A percentile compares a stretch with the other conserved stretches of the same genome.
These are phyloP conservation scores for Arothron firmamentum DNA, from an alignment of 2,113 vertebrate genomes.

Conservation along the genomic window DNA sequence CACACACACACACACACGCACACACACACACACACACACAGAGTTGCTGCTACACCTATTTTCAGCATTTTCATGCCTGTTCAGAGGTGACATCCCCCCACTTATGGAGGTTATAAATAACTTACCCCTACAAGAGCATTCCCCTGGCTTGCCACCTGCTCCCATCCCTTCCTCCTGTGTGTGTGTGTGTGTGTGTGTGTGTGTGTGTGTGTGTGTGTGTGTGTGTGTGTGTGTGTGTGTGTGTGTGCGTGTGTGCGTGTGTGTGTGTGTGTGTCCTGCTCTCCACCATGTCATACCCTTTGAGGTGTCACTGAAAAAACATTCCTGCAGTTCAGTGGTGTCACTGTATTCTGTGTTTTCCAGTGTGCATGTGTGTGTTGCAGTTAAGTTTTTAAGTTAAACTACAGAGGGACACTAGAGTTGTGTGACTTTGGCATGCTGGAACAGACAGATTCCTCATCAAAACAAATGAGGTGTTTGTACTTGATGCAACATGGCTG, in stretches of 20 bases:
- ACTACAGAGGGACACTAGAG: no score
- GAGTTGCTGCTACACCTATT: conserved; percentile 42
- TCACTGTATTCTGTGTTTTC: conserved; percentile 24
- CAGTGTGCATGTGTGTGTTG: conserved; percentile 10
- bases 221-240: conserved; percentile 4
- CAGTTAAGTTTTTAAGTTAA: not conserved
- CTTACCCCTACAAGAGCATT: conserved; percentile 40
- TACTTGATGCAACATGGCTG: no score
- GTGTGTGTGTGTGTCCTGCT: conserved; percentile 27
- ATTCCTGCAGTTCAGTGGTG: conserved; percentile 28
- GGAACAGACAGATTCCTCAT: no score
- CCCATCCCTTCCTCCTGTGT: conserved; percentile 61
- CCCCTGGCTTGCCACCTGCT: conserved; percentile 65
- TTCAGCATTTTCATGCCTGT: conserved; percentile 53
- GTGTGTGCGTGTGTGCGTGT: no score
- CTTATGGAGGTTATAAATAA: conserved; percentile 67
- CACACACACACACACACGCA: conserved; percentile 9
- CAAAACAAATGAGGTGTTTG: no score
- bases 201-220: conserved; percentile 31
- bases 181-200: conserved; percentile 24
- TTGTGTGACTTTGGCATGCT: no score
- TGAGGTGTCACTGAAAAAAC: conserved; percentile 48
- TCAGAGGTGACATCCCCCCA: conserved; percentile 46
- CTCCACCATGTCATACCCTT: conserved; percentile 48
- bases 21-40: conserved; percentile 1